Evolutionary conservation across 1,140 invertebrate genomes (phyloP).

Genomic region (Stenopsyche tienmushanensis): DNA sequence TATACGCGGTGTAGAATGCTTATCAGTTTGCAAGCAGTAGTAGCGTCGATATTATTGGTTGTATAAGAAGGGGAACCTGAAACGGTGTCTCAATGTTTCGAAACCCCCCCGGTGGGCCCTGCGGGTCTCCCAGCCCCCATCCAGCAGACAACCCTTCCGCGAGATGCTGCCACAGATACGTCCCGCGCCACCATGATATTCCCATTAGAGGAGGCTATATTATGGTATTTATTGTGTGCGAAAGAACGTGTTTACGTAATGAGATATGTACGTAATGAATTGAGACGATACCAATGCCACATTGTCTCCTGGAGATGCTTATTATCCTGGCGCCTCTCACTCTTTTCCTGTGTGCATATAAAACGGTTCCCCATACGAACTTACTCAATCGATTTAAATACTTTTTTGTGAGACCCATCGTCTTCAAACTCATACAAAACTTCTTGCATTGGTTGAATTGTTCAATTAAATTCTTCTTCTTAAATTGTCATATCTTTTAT

Average conservation of each 20-base stretch:
- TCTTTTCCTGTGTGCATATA: too few species aligned
- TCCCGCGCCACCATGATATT: slow-evolving; percentile 35
- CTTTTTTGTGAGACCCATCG: too few species aligned
- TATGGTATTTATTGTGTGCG: slow-evolving; percentile 19
- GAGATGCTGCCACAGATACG: slow-evolving; percentile 31
- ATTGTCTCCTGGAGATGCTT: background rate
- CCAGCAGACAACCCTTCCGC: slow-evolving; percentile 34
- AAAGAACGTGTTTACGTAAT: slow-evolving; percentile 26
- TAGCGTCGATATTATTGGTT: slow-evolving; percentile 37
- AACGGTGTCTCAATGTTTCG: background rate
- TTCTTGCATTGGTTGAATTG: too few species aligned
- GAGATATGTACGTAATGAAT: slow-evolving; percentile 10
- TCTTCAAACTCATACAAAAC: too few species aligned
- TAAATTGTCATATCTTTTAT: too few species aligned
- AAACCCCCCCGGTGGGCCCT: background rate
- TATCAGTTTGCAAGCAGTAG: slow-evolving; percentile 30
- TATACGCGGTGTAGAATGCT: slow-evolving; percentile 20
- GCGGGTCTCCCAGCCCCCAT: slow-evolving; percentile 2
- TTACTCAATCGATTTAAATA: too few species aligned
- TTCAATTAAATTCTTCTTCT: too few species aligned
- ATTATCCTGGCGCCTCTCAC: too few species aligned
- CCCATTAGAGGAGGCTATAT: slow-evolving; percentile 19
- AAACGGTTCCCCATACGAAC: too few species aligned
- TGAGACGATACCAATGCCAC: background rate
- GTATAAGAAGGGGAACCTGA: slow-evolving; percentile 28